A percentile compares a stretch with the other conserved stretches of the same genome.
Conservation (phyloP, 2,113 vertebrate genomes). For the Varanus komodoensis region DNA sequence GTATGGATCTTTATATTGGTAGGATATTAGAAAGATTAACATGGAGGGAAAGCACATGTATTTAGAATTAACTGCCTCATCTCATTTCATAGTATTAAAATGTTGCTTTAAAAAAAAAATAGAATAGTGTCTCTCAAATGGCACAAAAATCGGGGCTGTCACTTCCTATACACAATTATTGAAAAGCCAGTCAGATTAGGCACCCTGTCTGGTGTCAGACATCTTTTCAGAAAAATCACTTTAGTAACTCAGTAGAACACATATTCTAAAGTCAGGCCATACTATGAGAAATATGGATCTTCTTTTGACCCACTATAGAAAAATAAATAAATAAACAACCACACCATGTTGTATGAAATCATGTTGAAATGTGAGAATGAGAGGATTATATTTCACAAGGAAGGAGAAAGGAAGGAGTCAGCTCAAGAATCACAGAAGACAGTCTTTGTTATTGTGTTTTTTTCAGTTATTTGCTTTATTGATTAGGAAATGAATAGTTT, state of each 20-base stretch:
- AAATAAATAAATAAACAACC: neutral
- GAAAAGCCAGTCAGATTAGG: neutral
- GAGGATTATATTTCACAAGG: conserved; percentile 5
- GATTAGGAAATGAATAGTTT: conserved; percentile 24
- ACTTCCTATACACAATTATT: neutral
- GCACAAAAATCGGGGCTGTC: neutral
- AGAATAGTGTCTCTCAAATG: neutral
- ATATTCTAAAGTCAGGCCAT: neutral
- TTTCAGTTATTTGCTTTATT: conserved; percentile 26
- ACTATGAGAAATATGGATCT: neutral
- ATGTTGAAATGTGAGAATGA: neutral
- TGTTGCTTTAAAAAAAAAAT: too few species aligned
- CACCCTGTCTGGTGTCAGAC: neutral
- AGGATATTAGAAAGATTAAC: neutral
- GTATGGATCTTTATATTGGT: neutral
- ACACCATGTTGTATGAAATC: neutral
- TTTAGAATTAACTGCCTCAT: neutral
- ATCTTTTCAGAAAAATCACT: neutral
- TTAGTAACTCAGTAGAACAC: neutral
- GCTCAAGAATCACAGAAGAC: neutral
- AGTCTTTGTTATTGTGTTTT: conserved; percentile 16
- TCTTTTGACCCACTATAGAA: neutral
- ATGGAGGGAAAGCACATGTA: neutral
- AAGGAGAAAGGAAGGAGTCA: neutral
- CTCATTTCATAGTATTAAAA: neutral